phyloP scores from a whole-genome alignment of 1,140 invertebrate species.

The Drosophila ohnishii region DNA sequence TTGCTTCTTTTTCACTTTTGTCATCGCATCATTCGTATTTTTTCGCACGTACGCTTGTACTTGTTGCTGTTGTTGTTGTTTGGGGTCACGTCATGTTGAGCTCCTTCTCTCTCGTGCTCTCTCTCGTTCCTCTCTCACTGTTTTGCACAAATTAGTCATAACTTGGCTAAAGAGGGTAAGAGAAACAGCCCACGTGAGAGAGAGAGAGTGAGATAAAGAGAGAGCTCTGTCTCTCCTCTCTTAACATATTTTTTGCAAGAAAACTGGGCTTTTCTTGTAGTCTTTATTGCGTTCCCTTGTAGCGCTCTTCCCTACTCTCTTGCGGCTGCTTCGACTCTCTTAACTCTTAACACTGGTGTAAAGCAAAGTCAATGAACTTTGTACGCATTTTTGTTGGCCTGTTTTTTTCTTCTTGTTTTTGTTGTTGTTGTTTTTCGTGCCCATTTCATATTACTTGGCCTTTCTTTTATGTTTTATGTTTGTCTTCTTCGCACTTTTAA shows the following conservation, averaged over 20 bases:
- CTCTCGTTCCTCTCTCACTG: constrained; percentile 12
- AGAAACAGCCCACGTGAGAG: constrained; percentile 6
- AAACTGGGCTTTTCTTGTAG: constrained; percentile 4
- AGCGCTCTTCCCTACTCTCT: neutral
- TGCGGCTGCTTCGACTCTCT: constrained; percentile 2
- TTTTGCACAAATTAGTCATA: constrained; percentile 63
- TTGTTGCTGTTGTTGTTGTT: constrained; percentile 78
- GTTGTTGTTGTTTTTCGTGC: constrained; percentile 55
- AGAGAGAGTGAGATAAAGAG: neutral
- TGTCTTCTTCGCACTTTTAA: constrained; percentile 67
- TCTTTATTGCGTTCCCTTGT: constrained; percentile 4
- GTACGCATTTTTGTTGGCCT: constrained; percentile 69
- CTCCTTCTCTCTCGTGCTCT: neutral
- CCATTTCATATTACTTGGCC: constrained; percentile 46
- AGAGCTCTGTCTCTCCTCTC: neutral
- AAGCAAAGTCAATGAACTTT: constrained; percentile 80
- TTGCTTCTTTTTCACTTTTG: constrained; percentile 48
- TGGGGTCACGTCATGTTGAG: constrained; percentile 72
- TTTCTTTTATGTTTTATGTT: constrained; percentile 59
- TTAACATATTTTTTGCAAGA: constrained; percentile 37
- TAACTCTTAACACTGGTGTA: constrained; percentile 47
- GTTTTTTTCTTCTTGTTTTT: constrained; percentile 33
- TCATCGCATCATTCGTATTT: constrained; percentile 65
- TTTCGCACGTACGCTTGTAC: constrained; percentile 75
- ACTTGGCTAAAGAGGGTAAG: neutral